Conservation (phyloP, 2,113 vertebrate genomes). For the Athene cunicularia region DNA sequence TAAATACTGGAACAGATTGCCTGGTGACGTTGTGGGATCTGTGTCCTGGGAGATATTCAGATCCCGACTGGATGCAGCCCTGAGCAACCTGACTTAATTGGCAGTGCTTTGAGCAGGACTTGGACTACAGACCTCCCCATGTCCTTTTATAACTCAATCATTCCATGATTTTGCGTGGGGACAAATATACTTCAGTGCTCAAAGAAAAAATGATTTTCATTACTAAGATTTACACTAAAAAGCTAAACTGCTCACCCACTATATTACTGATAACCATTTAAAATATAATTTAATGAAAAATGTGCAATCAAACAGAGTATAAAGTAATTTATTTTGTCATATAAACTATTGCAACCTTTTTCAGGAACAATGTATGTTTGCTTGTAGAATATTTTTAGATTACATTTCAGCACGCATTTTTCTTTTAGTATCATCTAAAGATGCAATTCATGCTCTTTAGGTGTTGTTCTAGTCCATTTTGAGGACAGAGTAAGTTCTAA, state of each 20-base stretch:
- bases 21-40: background rate
- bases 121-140: background rate
- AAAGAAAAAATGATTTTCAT: background rate
- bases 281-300: background rate
- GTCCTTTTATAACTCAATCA: background rate
- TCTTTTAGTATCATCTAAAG: background rate
- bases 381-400: background rate
- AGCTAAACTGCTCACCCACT: background rate
- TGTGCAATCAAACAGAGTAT: background rate
- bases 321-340: background rate
- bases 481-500: background rate
- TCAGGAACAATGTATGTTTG: rapidly evolving
- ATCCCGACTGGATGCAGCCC: background rate
- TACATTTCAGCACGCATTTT: background rate
- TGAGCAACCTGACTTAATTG: background rate
- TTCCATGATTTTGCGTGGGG: background rate
- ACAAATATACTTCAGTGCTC: background rate
- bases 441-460: background rate
- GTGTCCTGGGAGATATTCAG: background rate
- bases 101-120: background rate
- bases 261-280: background rate
- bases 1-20: background rate
- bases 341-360: background rate
- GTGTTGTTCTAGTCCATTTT: background rate
- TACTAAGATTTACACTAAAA: background rate